phyloP scores from a whole-genome alignment of 2,888 invertebrate species.

The Chironomus tentans region DNA sequence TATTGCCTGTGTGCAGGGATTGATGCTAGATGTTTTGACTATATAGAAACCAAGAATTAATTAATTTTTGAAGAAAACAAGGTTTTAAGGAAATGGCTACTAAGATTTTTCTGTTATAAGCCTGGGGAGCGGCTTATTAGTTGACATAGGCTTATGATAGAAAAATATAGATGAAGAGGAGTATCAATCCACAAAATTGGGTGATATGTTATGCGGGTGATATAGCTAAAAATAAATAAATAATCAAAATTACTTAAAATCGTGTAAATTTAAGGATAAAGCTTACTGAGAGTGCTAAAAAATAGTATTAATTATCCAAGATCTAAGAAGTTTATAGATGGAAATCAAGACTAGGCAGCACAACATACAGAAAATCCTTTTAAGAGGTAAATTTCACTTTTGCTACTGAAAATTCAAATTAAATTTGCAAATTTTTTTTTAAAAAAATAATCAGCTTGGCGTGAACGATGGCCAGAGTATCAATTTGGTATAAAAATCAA shows the following conservation, averaged over 20 bases:
- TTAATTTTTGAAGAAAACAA: no score
- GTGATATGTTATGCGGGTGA: no score
- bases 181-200: no score
- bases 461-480: slow-evolving; percentile 90
- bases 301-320: neutral
- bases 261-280: neutral
- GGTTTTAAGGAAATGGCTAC: no score
- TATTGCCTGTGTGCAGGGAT: neutral
- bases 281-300: neutral
- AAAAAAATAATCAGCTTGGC: slow-evolving; percentile 57
- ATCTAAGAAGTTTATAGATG: neutral
- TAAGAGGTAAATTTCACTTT: neutral
- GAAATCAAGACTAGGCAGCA: slow-evolving; percentile 12
- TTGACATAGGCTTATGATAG: no score
- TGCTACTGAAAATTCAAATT: no score
- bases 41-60: no score
- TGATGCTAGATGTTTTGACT: neutral
- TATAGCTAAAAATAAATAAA: no score
- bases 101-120: no score
- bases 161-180: no score
- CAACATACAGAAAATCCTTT: slow-evolving; percentile 2
- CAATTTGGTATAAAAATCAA: slow-evolving; percentile 96
- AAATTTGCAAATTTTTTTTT: no score
- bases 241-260: neutral
- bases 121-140: no score